Base-by-base conservation (phyloP, 2,797 vertebrate species). In the Protonibea diacanthus region DNA sequence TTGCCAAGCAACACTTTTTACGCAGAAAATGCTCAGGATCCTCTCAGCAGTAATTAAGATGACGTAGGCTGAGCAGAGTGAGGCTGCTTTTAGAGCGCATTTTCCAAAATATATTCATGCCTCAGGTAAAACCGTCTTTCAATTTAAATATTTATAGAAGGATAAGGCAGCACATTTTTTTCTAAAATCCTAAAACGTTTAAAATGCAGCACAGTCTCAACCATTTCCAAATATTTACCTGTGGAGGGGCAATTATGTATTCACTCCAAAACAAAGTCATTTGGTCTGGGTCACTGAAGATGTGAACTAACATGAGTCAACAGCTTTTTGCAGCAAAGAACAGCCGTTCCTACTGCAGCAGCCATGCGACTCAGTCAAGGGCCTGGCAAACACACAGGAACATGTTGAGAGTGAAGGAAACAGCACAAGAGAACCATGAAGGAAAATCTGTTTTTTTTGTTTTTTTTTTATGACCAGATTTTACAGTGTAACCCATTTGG, bases 141-240 rank as follows among this genome's bases (percentile, higher is more conserved):
- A 71, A 82, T 82, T 90, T 73, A 85, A 91, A 90, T 90, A 90
- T 91, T 85, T 82, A 91, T 83, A 73, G 71, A 80, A 45, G 49
- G 69, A 83, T 59, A 52, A 69, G 45, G 52, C 53, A 59, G 29
- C 47, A 64, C 71, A 71, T 57, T 51, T 47, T 51, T 63, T 64
- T 62, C 74, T 61, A 76, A 65, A 51, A 62, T 6, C 15, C 20
- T 12, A 29, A 55, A 80, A 59, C 17, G 3, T 69, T 62, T 33
- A 42, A 82, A 71, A 53, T 44, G 20, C 53, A 47, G 53, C 13
- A 25, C 23, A 23, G 81, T 45, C 57, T 47, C n/a, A 4, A 57
- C 61, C 63, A 29, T 84, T 65, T 88, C 47, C 70, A 87, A 87
- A 88, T 91, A 86, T 89, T 88, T 88, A 88, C 68, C 74, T 64